These are phyloP conservation scores for Dysdera silvatica DNA, from an alignment of 1,140 invertebrate genomes.

Conservation along the genomic window DNA sequence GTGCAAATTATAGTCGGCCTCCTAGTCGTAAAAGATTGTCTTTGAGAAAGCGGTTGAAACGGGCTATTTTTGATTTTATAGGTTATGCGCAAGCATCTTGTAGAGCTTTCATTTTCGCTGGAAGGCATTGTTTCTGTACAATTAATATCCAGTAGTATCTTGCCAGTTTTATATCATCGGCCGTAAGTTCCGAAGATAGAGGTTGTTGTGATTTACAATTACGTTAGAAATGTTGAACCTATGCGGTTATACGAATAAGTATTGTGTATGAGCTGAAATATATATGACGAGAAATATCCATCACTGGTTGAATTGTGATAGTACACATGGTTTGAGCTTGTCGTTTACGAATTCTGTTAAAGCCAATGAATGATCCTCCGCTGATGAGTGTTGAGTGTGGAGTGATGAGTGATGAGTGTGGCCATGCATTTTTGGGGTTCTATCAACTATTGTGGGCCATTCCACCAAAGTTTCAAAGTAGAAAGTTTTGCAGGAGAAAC, in stretches of 20 bases:
- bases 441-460: neutral
- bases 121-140: too few species aligned
- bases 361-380: neutral
- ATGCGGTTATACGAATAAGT: neutral
- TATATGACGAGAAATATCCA: neutral
- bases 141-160: too few species aligned
- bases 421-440: constrained; percentile 4
- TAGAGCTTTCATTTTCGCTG: too few species aligned
- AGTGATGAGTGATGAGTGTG: neutral
- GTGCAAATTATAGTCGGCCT: too few species aligned
- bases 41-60: too few species aligned
- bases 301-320: neutral
- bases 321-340: neutral
- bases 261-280: neutral
- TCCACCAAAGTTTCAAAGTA: neutral
- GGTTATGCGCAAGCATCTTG: too few species aligned
- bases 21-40: too few species aligned
- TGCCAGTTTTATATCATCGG: too few species aligned
- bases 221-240: constrained; percentile 2
- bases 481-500: neutral
- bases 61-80: too few species aligned
- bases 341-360: neutral
- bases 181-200: too few species aligned
- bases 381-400: neutral
- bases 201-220: neutral